Percentiles rank a stretch among this genome's conserved stretches.
These are phyloP conservation scores for Diploscapter pachys DNA, from an alignment of 1,140 invertebrate genomes.

Conservation along the genomic window DNA sequence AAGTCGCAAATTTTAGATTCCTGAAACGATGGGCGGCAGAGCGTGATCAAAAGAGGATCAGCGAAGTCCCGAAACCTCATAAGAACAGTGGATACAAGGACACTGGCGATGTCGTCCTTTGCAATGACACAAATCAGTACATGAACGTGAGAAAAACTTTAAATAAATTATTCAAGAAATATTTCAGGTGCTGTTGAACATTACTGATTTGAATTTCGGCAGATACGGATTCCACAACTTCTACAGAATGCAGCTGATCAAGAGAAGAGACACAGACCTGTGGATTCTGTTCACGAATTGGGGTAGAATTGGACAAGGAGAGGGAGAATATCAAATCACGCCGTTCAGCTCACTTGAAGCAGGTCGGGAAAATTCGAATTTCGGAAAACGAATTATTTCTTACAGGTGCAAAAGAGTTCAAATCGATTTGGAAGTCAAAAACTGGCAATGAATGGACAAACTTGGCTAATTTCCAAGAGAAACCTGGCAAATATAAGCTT, in stretches of 20 bases:
- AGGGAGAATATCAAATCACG: slow-evolving; percentile 32
- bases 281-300: slow-evolving; percentile 65
- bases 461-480: slow-evolving; percentile 57
- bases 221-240: slow-evolving; percentile 64
- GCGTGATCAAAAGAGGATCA: slow-evolving; percentile 25
- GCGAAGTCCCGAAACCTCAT: slow-evolving; percentile 31
- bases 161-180: no score
- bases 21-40: slow-evolving; percentile 28
- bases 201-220: slow-evolving; percentile 62
- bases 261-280: slow-evolving; percentile 61
- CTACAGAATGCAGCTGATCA: slow-evolving; percentile 65
- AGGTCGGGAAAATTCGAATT: no score
- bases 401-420: slow-evolving; percentile 62
- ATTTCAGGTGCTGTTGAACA: slow-evolving; percentile 62
- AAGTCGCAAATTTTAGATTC: background rate
- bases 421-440: slow-evolving; percentile 64
- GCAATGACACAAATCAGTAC: slow-evolving; percentile 41
- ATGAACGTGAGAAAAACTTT: slow-evolving; percentile 7
- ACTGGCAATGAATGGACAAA: slow-evolving; percentile 64
- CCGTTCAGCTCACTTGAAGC: slow-evolving; percentile 57
- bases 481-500: slow-evolving; percentile 63
- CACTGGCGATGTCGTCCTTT: slow-evolving; percentile 51
- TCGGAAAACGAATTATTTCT: no score
- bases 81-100: slow-evolving; percentile 20
- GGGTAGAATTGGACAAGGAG: slow-evolving; percentile 63